Conservation (phyloP, 2,113 vertebrate species). For the Mormyrus iriodes region DNA sequence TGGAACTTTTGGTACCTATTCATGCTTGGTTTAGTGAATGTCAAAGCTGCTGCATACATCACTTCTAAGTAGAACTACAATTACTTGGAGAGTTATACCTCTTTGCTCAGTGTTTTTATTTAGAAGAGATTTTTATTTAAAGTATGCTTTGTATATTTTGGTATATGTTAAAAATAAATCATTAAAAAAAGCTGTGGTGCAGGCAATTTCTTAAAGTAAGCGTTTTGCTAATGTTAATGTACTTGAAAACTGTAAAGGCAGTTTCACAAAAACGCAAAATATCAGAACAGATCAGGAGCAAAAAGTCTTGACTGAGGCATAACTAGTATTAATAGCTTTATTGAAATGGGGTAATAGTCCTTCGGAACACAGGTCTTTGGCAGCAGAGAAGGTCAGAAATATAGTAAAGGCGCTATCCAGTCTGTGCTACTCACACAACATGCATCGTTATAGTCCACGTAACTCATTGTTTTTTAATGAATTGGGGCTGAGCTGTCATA, state of each 20-base stretch:
- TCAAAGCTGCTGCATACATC: not conserved
- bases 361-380: not conserved
- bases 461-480: not conserved
- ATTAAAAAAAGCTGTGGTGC: not conserved
- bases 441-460: not conserved
- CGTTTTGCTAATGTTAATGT: not conserved
- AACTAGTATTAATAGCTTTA: not conserved
- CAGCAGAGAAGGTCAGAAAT: not conserved
- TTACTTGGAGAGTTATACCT: not conserved
- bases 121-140: not conserved
- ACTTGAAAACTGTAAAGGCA: not conserved
- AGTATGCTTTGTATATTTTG: not conserved
- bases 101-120: not conserved
- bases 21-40: not conserved
- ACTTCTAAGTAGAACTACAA: not conserved
- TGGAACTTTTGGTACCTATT: not conserved
- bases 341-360: not conserved
- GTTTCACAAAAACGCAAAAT: not conserved
- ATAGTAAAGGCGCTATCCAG: not conserved
- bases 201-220: not conserved
- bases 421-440: not conserved
- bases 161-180: not conserved
- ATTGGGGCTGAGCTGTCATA: not conserved
- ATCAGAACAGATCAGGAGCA: not conserved
- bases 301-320: not conserved